Evolutionary conservation across 1,140 invertebrate genomes (phyloP), one percentile per base, ranked within the genome.

Genomic region (Brachionus paranguensis): DNA sequence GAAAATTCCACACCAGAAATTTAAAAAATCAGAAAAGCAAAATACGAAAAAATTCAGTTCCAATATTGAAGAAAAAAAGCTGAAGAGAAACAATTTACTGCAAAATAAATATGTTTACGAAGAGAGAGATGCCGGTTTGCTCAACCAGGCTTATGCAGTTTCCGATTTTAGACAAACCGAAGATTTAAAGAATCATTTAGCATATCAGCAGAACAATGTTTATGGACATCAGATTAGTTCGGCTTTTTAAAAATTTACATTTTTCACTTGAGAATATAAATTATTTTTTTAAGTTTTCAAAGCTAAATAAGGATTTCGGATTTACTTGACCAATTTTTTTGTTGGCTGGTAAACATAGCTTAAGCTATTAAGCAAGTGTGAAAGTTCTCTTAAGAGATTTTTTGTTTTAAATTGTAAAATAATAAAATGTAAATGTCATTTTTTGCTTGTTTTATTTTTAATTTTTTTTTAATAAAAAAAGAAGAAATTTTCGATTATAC

Each of bases 221-320:
- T 76, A 50, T 76, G 72, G 72, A 3, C 72, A 76, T 76, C 72
- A 76, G n/a, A 20, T 68, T 10, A 81, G 78, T 81, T 81, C 78
- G 53, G 78, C 78, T 45, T 81, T 81, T 81, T 81, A 29, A 64
- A 14, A 12, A 37, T 17, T 20, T 72, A 45, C 43, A 12, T 17
- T 43, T 72, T 72, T 37, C 7, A 72, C 1, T 41, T 41, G 37
- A 29, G 68, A 72, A n/a, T 64, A 4, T n/a, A 24, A 12, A 33
- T 12, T 17, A 14, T 29, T 68, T 68, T 24, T 17, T 17, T 8
- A n/a, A 14, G 24, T 37, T 12, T 72, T 43, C 37, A 37, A n/a
- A 4, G 37, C 68, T 50, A 50, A 17, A 55, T 17, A 55, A 8
- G 0, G 17, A 55, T 17, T 55, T 24, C n/a, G 17, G 11, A 27